A percentile compares a stretch with the other conserved stretches of the same genome.
phyloP scores from a whole-genome alignment of 2,888 invertebrate genomes.

The Rhagium mordax region DNA sequence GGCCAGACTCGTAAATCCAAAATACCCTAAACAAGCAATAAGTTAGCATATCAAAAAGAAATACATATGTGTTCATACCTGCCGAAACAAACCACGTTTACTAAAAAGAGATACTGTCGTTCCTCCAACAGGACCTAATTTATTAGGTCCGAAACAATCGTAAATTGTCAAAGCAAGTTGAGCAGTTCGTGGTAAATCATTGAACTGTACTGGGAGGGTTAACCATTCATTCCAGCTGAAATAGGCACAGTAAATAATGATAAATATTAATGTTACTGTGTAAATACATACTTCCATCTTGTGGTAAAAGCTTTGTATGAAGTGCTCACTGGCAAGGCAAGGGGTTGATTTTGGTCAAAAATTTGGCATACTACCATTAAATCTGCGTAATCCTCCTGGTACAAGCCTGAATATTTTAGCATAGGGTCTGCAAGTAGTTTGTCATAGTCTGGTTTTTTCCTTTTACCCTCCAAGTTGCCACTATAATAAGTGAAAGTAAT shows the following conservation, averaged over 20 bases:
- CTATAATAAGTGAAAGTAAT: constrained; percentile 71
- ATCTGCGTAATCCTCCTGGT: constrained; percentile 89
- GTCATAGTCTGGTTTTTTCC: constrained; percentile 89
- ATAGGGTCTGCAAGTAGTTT: constrained; percentile 90
- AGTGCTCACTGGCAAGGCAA: constrained; percentile 90
- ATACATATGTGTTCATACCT: constrained; percentile 71
- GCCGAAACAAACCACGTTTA: constrained; percentile 92
- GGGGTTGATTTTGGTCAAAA: constrained; percentile 83
- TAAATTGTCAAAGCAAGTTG: constrained; percentile 90
- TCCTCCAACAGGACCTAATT: constrained; percentile 90
- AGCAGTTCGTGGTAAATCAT: constrained; percentile 91
- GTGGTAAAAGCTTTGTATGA: constrained; percentile 94
- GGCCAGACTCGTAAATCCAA: constrained; percentile 87
- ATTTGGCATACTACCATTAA: constrained; percentile 91
- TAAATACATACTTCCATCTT: constrained; percentile 84
- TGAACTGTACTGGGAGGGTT: constrained; percentile 89
- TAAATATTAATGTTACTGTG: neutral
- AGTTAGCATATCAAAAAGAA: neutral
- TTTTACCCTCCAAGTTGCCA: constrained; percentile 93
- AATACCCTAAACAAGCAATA: constrained; percentile 52
- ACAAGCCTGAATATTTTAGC: constrained; percentile 91
- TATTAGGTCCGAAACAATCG: constrained; percentile 91
- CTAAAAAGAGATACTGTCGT: constrained; percentile 95
- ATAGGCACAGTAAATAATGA: constrained; percentile 38
- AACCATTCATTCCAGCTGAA: constrained; percentile 98